These are phyloP conservation scores for Anhinga rufa DNA, from an alignment of 2,113 vertebrate species.

Conservation along the genomic window DNA sequence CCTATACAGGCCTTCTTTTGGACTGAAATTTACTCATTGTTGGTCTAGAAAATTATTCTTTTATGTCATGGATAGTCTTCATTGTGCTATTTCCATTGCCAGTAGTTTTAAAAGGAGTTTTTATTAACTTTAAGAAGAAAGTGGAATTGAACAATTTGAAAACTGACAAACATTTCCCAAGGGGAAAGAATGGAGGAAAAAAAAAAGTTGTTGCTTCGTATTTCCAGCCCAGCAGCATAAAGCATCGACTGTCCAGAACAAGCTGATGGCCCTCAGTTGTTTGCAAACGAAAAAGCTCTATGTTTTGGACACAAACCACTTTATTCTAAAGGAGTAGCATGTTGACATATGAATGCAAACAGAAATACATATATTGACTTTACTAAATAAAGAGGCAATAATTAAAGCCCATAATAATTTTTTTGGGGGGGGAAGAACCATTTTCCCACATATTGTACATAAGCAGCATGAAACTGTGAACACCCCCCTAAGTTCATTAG, in stretches of 20 bases:
- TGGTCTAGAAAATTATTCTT: neutral
- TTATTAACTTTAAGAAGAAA: neutral
- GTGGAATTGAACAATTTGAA: neutral
- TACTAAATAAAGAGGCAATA: neutral
- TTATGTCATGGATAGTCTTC: neutral
- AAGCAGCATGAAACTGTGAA: neutral
- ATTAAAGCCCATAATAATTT: neutral
- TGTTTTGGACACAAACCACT: neutral
- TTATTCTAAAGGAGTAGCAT: neutral
- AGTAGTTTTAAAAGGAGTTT: neutral
- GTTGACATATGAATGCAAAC: neutral
- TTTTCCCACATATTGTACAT: neutral
- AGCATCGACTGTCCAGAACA: neutral
- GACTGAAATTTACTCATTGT: neutral
- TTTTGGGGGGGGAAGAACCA: neutral
- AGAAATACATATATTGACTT: neutral
- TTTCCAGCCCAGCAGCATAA: neutral
- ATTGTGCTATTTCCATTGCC: neutral
- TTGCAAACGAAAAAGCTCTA: neutral
- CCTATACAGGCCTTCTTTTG: neutral
- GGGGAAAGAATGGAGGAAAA: neutral
- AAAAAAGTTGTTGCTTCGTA: neutral
- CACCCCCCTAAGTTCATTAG: neutral
- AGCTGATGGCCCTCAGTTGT: neutral
- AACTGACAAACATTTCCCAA: neutral